Percentiles rank a stretch among this genome's conserved stretches.
These are phyloP conservation scores for Isaurus tuberculatus DNA, from an alignment of 92 coral and sea anemone species.

Conservation along the genomic window DNA sequence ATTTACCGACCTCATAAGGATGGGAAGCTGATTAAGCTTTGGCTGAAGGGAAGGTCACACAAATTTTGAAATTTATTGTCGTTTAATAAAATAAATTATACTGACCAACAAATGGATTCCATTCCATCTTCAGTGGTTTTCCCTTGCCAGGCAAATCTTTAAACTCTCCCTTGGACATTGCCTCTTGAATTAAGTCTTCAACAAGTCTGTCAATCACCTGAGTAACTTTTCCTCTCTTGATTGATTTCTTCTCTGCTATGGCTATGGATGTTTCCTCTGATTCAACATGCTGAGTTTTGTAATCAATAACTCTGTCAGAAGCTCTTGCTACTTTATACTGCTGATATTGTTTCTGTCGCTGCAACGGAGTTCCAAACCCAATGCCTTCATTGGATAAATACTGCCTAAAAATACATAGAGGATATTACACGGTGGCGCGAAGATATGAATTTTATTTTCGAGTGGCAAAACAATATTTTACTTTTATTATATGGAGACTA, in stretches of 20 bases:
- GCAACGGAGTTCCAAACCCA: conserved; percentile 81
- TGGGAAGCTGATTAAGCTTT: too few relatives aligned
- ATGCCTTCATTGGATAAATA: conserved; percentile 82
- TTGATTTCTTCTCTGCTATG: conserved; percentile 80
- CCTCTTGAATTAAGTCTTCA: conserved; percentile 86
- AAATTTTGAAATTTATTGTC: too few relatives aligned
- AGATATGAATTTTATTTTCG: too few relatives aligned
- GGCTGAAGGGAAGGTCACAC: too few relatives aligned
- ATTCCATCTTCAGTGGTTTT: conserved; percentile 74
- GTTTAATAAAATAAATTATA: not conserved
- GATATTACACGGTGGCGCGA: not conserved
- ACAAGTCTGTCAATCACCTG: conserved; percentile 86
- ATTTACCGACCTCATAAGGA: too few relatives aligned
- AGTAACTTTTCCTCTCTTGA: conserved; percentile 70
- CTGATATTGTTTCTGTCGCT: conserved; percentile 76
- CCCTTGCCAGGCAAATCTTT: conserved; percentile 83
- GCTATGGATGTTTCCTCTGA: conserved; percentile 91
- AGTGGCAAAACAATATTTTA: too few relatives aligned
- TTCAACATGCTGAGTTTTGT: conserved; percentile 71
- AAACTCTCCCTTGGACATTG: conserved; percentile 92
- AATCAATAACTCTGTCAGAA: conserved; percentile 76
- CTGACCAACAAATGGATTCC: conserved; percentile 78
- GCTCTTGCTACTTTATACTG: conserved; percentile 80
- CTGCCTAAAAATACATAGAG: conserved; percentile 51
- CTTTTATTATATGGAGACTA: too few relatives aligned